These are phyloP conservation scores for Amphimedon queenslandica DNA, from an alignment of 37 sponge, comb jelly and placozoan species.

Conservation along the genomic window DNA sequence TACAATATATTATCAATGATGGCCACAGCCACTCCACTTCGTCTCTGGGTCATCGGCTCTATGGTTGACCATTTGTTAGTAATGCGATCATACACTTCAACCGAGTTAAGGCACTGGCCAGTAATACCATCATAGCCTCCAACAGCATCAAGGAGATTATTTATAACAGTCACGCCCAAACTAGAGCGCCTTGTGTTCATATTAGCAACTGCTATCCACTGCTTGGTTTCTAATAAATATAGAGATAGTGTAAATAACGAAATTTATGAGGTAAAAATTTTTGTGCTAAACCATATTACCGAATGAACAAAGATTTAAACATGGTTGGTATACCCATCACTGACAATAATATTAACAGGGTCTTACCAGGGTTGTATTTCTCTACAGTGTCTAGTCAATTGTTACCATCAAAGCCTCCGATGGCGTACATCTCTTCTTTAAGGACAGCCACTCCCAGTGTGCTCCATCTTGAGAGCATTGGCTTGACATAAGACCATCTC, in stretches of 20 bases:
- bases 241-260: no score
- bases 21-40: slow-evolving; percentile 84
- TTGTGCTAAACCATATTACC: no score
- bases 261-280: no score
- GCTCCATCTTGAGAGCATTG: slow-evolving; percentile 24
- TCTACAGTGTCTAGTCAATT: slow-evolving; percentile 57
- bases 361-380: slow-evolving; percentile 45
- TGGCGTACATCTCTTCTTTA: slow-evolving; percentile 20
- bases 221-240: not conserved
- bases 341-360: slow-evolving; percentile 8
- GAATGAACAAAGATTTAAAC: no score
- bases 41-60: slow-evolving; percentile 72
- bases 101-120: slow-evolving; percentile 78
- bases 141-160: slow-evolving; percentile 71
- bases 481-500: slow-evolving; percentile 9
- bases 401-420: slow-evolving; percentile 39
- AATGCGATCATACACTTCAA: slow-evolving; percentile 78
- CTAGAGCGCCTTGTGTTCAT: slow-evolving; percentile 86
- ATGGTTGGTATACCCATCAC: no score
- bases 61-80: slow-evolving; percentile 61
- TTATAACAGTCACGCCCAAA: slow-evolving; percentile 83
- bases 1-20: slow-evolving; percentile 76
- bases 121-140: slow-evolving; percentile 91
- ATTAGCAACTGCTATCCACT: slow-evolving; percentile 67
- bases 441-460: slow-evolving; percentile 33